Conservation (phyloP, 2,113 vertebrate genomes). For the Pogonocichla stellata region DNA sequence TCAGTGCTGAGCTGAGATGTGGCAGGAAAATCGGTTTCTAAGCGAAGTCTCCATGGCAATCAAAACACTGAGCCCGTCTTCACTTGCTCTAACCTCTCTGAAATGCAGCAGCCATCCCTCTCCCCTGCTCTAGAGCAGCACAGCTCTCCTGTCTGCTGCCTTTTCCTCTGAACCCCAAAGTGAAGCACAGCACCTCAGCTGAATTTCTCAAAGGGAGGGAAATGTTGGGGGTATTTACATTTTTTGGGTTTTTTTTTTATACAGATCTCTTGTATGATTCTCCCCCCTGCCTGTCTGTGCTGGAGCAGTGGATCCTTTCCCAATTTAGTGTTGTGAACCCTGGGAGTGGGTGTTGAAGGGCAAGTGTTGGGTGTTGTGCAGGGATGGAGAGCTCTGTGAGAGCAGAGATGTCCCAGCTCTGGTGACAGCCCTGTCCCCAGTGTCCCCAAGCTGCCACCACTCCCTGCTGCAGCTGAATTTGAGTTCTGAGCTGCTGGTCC, state of each 20-base stretch:
- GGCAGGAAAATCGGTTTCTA: constrained; percentile 20
- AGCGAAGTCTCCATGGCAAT: constrained; percentile 56
- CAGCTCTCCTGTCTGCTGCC: background rate
- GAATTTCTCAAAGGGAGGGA: background rate
- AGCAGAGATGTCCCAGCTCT: background rate
- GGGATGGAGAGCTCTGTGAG: background rate
- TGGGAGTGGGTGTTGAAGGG: background rate
- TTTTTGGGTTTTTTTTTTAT: background rate
- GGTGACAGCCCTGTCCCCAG: background rate
- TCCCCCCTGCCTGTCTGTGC: background rate
- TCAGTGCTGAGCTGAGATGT: background rate
- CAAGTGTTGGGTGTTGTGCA: background rate
- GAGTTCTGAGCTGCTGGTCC: background rate
- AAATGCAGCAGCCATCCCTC: background rate
- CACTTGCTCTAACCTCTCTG: constrained; percentile 16
- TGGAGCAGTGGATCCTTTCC: background rate
- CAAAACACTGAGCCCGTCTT: background rate
- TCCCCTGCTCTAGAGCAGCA: background rate
- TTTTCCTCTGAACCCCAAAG: background rate
- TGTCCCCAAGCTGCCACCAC: background rate
- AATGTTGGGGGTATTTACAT: background rate
- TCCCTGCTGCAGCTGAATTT: background rate
- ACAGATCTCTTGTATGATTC: background rate
- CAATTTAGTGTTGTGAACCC: background rate
- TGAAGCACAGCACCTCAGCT: background rate